phyloP scores from a whole-genome alignment of 2,797 vertebrate species.

The Intellagama lesueurii region DNA sequence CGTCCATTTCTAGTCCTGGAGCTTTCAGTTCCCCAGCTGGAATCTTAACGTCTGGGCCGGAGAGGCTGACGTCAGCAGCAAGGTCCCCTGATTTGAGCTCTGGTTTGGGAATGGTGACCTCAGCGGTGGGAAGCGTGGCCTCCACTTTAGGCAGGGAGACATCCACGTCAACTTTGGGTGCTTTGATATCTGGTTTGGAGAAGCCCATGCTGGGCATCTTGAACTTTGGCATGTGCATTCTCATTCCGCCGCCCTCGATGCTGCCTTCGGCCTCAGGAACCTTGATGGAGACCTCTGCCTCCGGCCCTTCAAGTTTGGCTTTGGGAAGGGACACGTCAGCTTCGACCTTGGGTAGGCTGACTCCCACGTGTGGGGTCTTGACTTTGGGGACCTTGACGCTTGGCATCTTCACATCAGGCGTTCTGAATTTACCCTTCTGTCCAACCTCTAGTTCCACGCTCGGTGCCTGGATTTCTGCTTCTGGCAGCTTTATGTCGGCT shows the following conservation, averaged over 20 bases:
- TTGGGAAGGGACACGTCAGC: background rate
- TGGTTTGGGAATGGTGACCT: background rate
- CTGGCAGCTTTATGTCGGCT: background rate
- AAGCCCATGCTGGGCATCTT: constrained; percentile 12
- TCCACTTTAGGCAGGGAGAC: background rate
- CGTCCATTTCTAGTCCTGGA: background rate
- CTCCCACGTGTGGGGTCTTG: background rate
- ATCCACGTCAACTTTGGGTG: background rate
- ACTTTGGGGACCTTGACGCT: background rate
- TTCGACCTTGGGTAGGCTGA: background rate
- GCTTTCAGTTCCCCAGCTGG: background rate
- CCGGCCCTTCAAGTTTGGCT: background rate
- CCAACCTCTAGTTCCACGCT: background rate
- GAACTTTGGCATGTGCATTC: background rate
- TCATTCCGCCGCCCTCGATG: background rate
- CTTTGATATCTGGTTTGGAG: background rate
- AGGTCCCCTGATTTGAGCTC: background rate
- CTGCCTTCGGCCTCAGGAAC: rapidly evolving
- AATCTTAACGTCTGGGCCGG: background rate
- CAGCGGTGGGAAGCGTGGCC: background rate
- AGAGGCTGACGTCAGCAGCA: background rate
- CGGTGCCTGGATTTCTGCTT: background rate
- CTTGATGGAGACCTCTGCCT: rapidly evolving
- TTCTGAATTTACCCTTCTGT: background rate
- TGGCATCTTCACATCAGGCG: background rate